Evolutionary conservation across 2,888 invertebrate species (phyloP).

Genomic region (Catocala nupta): DNA sequence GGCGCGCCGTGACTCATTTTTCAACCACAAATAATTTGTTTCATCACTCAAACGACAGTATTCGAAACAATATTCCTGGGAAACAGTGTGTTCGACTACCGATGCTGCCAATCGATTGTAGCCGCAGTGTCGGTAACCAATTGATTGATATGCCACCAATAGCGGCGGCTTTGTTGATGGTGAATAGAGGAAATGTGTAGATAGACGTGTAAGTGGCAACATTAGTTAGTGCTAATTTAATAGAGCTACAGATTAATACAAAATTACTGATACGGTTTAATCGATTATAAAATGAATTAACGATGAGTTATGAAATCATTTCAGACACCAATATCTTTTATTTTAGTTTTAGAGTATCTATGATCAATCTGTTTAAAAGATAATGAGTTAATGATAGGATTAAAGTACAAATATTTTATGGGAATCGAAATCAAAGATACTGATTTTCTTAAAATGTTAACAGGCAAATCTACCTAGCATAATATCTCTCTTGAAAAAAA

Average conservation of each 20-base stretch:
- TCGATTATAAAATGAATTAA: no score
- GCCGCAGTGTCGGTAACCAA: conserved; percentile 61
- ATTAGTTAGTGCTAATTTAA: neutral
- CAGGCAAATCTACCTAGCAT: no score
- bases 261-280: neutral
- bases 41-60: neutral
- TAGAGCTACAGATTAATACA: neutral
- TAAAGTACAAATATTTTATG: no score
- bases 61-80: conserved; percentile 23
- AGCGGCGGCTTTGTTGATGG: conserved; percentile 64
- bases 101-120: conserved; percentile 36
- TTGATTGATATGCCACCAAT: conserved; percentile 60
- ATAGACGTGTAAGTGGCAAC: neutral
- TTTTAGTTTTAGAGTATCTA: no score
- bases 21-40: conserved; percentile 6
- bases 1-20: neutral
- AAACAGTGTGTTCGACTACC: conserved; percentile 35
- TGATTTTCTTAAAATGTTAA: no score
- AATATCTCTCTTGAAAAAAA: no score
- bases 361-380: no score
- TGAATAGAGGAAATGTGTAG: conserved; percentile 3
- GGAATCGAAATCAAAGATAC: no score
- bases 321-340: no score
- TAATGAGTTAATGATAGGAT: no score
- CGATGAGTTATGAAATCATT: no score